Evolutionary conservation across 2,888 invertebrate species (phyloP), one percentile per base, ranked within the genome.

Genomic region (Drepana falcataria): DNA sequence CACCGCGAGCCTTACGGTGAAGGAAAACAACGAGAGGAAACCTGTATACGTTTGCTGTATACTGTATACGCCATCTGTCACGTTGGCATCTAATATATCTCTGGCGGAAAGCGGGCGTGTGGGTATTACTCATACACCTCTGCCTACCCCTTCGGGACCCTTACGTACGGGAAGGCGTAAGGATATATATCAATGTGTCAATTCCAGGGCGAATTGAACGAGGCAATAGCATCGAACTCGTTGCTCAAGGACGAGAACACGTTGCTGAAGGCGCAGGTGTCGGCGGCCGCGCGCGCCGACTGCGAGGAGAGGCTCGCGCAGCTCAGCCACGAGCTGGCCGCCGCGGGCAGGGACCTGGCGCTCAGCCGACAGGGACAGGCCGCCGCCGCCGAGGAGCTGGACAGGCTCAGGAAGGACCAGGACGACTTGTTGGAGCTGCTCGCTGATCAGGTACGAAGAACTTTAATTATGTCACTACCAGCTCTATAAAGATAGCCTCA

Each of bases 341-440:
- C 53, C 0, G 83, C 82, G 37, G 75, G 55, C 2, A 59, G 55
- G 1, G 77, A 77, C 35, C 55, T 83, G 59, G 64, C 54, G 48
- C 34, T 52, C 0, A 68, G 76, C 4, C 66, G 71, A 48, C 79
- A 80, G 2, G 71, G 56, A 2, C 68, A 79, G 60, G 64, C 52
- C 41, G 59, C 44, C 1, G 61, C 73, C 0, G 62, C 55, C 0
- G 80, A 78, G 0, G 94, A 95, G 64, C 75, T 96, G 64, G 93
- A 93, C 48, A 92, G 92, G 63, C 74, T 97, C 59, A 94, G 93
- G 74, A 96, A 95, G 75, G 99, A 99, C 74, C 98, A 99, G 81
- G 99, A 99, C 67, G 98, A 99, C 84, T 85, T 99, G 60, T 84
- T 99, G 55, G 95, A 96, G 73, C 85, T 99, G 56, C 89, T 99